Evolutionary conservation across 2,888 invertebrate genomes (phyloP), one percentile per base, ranked within the genome.

Genomic region (Cantharis lateralis): DNA sequence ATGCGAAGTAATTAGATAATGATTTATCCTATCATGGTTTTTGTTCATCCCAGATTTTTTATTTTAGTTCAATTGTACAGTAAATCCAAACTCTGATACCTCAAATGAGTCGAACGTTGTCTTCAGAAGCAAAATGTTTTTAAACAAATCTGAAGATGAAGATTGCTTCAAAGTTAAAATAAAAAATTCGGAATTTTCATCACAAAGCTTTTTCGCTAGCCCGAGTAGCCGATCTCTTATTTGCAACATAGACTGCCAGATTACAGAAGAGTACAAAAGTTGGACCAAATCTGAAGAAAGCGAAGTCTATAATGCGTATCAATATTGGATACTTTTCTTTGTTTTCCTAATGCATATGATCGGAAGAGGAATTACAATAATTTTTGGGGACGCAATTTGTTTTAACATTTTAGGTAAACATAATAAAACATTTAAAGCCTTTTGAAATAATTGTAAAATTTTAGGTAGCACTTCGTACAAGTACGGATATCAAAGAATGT

Each of bases 341-440:
- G 89, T 96, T 75, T 92, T 96, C 87, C 91, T 95, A n/a, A 83
- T 94, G 13, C 94, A 93, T 76, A 97, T 96, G 94, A 89, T 94
- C 20, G 94, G 95, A 2, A 95, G 96, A 91, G 94, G 96, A 0
- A 94, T 97, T 0, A 94, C 95, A 2, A 94, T 96, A 15, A 96
- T 95, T 80, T 92, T 98, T 74, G 95, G 94, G 1, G 98, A 98
- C 89, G 94, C 97, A 0, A 95, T 97, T 79, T 96, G 96, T 85
- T 96, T 97, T 87, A 93, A 94, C 84, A 89, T 95, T 70, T 89
- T 98, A 20, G 96, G 95, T 92, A 92, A 93, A n/a, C n/a, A n/a
- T n/a, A n/a, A n/a, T n/a, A n/a, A n/a, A n/a, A n/a, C n/a, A n/a
- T n/a, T n/a, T n/a, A n/a, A n/a, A n/a, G n/a, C n/a, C n/a, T n/a